Percentiles rank a stretch among this genome's conserved stretches.
phyloP scores from a whole-genome alignment of 2,113 vertebrate species.

The Ptychochromis oligacanthus region DNA sequence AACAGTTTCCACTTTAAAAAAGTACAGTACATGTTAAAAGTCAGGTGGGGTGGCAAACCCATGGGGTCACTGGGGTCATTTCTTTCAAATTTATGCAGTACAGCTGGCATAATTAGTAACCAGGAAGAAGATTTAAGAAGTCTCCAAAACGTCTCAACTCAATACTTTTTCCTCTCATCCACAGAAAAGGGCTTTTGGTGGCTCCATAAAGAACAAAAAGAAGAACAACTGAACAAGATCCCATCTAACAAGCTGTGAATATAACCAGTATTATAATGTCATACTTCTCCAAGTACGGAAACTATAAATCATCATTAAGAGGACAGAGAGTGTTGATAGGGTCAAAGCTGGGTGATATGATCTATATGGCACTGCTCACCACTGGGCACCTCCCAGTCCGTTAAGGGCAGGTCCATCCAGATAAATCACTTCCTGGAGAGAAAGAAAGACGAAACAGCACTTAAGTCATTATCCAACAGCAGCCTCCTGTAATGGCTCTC shows the following conservation, averaged over 20 bases:
- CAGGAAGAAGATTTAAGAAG: background rate
- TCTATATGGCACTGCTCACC: slow-evolving; percentile 41
- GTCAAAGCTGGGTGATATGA: slow-evolving; percentile 45
- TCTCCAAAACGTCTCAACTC: background rate
- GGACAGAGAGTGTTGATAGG: slow-evolving; percentile 37
- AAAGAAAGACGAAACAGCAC: slow-evolving; percentile 69
- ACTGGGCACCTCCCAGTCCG: slow-evolving; percentile 35
- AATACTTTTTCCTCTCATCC: background rate
- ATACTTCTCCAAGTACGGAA: slow-evolving; percentile 9
- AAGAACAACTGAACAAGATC: background rate
- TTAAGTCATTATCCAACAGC: slow-evolving; percentile 72
- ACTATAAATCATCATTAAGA: background rate
- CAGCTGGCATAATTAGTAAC: background rate
- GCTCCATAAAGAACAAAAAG: background rate
- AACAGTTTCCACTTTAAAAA: background rate
- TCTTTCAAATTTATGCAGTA: background rate
- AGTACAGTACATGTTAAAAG: background rate
- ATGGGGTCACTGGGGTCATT: no score
- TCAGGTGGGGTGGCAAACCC: background rate
- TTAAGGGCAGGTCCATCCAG: slow-evolving; percentile 47
- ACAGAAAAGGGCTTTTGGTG: background rate
- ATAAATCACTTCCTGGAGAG: slow-evolving; percentile 72
- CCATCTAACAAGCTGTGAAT: background rate
- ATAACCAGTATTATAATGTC: background rate
- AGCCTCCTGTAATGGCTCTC: slow-evolving; percentile 65